Base-by-base conservation (phyloP, 2,888 invertebrate species). In the Tiphia femorata region DNA sequence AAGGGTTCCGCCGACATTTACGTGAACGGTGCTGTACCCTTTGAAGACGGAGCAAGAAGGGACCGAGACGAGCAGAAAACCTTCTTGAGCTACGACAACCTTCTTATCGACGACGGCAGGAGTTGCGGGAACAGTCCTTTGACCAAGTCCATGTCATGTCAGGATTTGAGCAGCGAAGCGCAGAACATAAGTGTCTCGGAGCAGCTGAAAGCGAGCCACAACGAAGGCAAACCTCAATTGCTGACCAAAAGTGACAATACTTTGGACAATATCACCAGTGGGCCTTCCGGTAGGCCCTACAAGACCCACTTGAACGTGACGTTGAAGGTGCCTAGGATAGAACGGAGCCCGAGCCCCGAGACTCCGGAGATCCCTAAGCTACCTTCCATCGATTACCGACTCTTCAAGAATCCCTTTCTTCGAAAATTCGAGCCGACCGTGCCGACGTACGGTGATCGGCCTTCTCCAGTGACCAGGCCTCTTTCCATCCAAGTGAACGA, bases 271-370 rank as follows among this genome's bases (percentile, higher is more conserved):
- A 58, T 56, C 14, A 46, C 70, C 1, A 7, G 19, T 3, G 33
- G 33, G 2, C 33, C 12, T 3, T 50, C 74, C 1, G 30, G 17
- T 10, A 80, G 75, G 44, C 78, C 83, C 1, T 85, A 79, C 61
- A 80, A 76, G 27, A 83, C 83, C 20, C 80, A 82, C 38, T 51
- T 85, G 7, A 80, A 78, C 47, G 81, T 84, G 2, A 82, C 79
- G 1, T 53, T 85, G 14, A 81, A 59, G 23, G 33, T 48, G 1
- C 68, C 72, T 2, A 52, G 53, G 4, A 10, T 6, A 6, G 47
- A 52, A 6, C 42, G 62, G 23, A 20, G 53, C 2, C 2, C 55
- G 5, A 67, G 67, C 23, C 75, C 76, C 0, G 66, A 71, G 1
- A 75, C 71, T 0, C 78, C 80, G 3, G 80, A 82, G 17, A 70